A percentile compares a stretch with the other conserved stretches of the same genome.
Evolutionary conservation across 1,140 invertebrate species (phyloP).

Genomic region (Parasteatoda tepidariorum): DNA sequence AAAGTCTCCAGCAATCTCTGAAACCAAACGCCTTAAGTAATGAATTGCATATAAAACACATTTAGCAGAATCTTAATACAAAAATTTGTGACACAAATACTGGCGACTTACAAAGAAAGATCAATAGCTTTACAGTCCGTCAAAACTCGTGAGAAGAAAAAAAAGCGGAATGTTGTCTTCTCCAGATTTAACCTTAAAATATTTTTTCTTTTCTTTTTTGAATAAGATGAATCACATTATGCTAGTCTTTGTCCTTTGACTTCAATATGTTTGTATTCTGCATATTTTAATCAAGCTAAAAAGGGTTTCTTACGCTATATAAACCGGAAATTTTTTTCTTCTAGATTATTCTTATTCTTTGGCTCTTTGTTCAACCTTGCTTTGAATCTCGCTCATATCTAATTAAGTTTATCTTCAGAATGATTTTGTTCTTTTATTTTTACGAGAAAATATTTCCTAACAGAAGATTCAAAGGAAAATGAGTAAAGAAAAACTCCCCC

Average conservation of each 20-base stretch:
- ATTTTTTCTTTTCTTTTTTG: background rate
- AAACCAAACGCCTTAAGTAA: no score
- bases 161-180: no score
- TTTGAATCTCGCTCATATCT: background rate
- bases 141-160: no score
- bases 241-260: background rate
- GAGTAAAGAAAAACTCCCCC: no score
- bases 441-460: background rate
- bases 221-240: background rate
- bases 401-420: background rate
- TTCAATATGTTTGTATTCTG: background rate
- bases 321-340: background rate
- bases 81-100: no score
- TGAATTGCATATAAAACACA: no score
- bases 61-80: no score
- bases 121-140: no score
- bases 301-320: background rate
- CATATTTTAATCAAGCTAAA: background rate
- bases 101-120: no score
- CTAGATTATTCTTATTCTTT: background rate
- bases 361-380: background rate
- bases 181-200: no score
- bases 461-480: no score
- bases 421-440: background rate
- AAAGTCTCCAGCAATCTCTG: no score